Base-by-base conservation (phyloP, 30 jellyfish, hydroid and myxozoan species). In the Cassiopea andromeda region DNA sequence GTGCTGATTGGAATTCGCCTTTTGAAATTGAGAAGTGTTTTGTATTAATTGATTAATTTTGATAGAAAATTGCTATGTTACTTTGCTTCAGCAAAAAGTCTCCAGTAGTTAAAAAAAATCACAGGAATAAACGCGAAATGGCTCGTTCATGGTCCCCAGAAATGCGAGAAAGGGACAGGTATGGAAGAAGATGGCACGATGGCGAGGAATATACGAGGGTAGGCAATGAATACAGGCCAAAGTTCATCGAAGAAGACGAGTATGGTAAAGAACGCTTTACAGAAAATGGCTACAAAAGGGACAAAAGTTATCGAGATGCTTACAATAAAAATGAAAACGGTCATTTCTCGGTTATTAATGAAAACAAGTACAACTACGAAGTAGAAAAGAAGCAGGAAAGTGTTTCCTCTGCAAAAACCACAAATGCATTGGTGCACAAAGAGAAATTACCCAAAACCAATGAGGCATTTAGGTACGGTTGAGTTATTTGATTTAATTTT, bases 41-140 rank as follows among this genome's bases (percentile, higher is more conserved):
- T 19, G 75, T 66, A 66, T 13, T 5, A 19, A 66, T 66, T 5
- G 15, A 13, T 13, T 16, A 5, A 13, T 14, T 13, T 66, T 19
- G 46, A 66, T 19, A 5, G 75, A 16, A 7, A 5, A 14, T 14
- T 2, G 43, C 57, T 17, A 86, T 86, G 93, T 48, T 74, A 17
- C 82, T 86, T 60, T 86, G 93, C 73, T 86, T 86, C 71, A 86
- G 93, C 60, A 86, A 86, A 60, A 86, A 77, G 67, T 86, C 93
- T n/a, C 93, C 93, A 44, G 84, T 75, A n/a, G 93, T 76, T 67
- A 15, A 61, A 46, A 86, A 86, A 48, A 27, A 45, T 48, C 15
- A 18, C 60, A 54, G 61, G 7, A 0, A 45, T 47, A 64, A n/a
- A 9, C 5, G 79, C 15, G 61, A 61, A 54, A 44, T 44, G 73